Evolutionary conservation across 2,888 invertebrate species (phyloP).

Genomic region (Autographa pulchrina): DNA sequence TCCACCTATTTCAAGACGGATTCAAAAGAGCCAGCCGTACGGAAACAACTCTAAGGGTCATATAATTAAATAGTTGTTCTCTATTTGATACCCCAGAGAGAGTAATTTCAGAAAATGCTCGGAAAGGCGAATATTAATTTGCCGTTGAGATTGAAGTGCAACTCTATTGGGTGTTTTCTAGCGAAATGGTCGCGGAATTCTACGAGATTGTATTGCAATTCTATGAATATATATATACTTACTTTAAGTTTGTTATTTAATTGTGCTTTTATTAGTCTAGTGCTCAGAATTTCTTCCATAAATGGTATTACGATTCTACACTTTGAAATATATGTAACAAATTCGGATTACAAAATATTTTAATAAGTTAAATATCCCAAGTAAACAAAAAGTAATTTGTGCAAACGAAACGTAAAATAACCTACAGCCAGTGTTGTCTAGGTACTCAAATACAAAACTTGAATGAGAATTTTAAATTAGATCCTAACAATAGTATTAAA

Average conservation of each 20-base stretch:
- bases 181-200: conserved; percentile 15
- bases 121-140: conserved; percentile 49
- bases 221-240: background rate
- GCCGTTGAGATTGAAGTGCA: conserved; percentile 47
- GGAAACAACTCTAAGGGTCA: conserved; percentile 63
- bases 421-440: too few relatives aligned
- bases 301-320: too few relatives aligned
- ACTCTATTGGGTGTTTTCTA: conserved; percentile 26
- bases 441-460: too few relatives aligned
- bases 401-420: too few relatives aligned
- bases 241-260: background rate
- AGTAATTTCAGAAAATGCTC: conserved; percentile 39
- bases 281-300: background rate
- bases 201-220: conserved; percentile 4
- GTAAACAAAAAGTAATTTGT: too few relatives aligned
- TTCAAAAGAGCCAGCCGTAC: conserved; percentile 65
- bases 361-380: too few relatives aligned
- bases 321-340: too few relatives aligned
- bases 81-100: conserved; percentile 58
- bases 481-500: background rate
- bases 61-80: conserved; percentile 72
- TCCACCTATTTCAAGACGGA: conserved; percentile 58
- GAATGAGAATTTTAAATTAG: background rate
- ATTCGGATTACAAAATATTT: too few relatives aligned
- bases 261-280: background rate